Evolutionary conservation across 2,888 invertebrate genomes (phyloP).

Genomic region (Phengaris arion): DNA sequence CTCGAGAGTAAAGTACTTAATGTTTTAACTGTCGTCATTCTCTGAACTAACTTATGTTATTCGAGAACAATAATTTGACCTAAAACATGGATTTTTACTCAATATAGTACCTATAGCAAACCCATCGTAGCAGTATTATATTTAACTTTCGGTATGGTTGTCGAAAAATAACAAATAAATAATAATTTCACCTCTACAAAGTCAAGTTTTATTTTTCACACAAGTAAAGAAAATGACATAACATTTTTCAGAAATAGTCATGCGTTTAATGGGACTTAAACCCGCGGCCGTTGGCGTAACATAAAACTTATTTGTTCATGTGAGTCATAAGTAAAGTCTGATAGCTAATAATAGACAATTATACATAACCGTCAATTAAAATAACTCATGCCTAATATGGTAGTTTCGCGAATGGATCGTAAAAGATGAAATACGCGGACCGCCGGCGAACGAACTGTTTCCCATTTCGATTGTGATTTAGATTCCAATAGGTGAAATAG

Average conservation of each 20-base stretch:
- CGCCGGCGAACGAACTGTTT: not conserved
- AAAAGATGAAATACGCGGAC: not conserved
- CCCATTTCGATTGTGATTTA: not conserved
- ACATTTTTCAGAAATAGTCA: too few species aligned
- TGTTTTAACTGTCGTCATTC: conserved; percentile 6
- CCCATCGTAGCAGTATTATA: not conserved
- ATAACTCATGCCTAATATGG: not conserved
- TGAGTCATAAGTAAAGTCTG: not conserved
- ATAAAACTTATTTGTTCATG: conserved; percentile 2
- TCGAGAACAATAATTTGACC: not conserved
- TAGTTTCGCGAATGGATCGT: conserved; percentile 3
- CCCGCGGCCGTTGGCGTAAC: not conserved
- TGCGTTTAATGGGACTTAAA: not conserved
- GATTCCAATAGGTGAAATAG: too few species aligned
- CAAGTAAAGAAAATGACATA: too few species aligned
- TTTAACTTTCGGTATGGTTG: not conserved
- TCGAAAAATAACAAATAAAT: too few species aligned
- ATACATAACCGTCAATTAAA: conserved; percentile 14
- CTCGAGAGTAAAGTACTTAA: conserved; percentile 44
- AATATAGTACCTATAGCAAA: not conserved
- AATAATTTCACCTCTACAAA: too few species aligned
- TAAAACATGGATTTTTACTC: not conserved
- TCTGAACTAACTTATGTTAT: conserved; percentile 3
- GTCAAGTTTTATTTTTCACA: too few species aligned
- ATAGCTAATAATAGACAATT: conserved; percentile 24